Evolutionary conservation across 2,888 invertebrate species (phyloP).

Genomic region (Cyclophora albipunctata): DNA sequence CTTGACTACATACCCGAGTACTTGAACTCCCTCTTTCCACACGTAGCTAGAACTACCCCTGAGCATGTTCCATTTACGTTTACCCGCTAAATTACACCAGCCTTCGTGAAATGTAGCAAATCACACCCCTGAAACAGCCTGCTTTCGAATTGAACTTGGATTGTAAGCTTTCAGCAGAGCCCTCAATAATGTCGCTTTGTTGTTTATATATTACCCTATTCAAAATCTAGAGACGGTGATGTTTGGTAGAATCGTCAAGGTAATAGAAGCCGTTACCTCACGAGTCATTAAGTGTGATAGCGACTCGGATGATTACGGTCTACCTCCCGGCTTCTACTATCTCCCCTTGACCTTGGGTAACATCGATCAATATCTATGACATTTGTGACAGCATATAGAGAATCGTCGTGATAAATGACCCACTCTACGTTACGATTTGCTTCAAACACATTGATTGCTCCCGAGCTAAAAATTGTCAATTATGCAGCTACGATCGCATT

Average conservation of each 20-base stretch:
- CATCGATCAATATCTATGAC: conserved; percentile 53
- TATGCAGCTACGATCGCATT: not conserved
- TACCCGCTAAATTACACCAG: conserved; percentile 18
- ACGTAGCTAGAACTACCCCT: conserved; percentile 32
- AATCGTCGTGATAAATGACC: conserved; percentile 40
- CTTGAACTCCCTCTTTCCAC: conserved; percentile 40
- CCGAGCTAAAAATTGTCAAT: conserved; percentile 12
- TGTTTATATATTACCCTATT: conserved; percentile 6
- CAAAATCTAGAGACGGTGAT: conserved; percentile 11
- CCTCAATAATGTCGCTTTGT: conserved; percentile 21
- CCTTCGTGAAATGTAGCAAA: conserved; percentile 4
- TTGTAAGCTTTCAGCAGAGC: conserved; percentile 1
- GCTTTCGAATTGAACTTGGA: conserved; percentile 4
- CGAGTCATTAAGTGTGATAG: conserved; percentile 32
- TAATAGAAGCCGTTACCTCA: conserved; percentile 28
- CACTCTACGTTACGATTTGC: conserved; percentile 26
- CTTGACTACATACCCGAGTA: conserved; percentile 27
- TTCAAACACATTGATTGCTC: conserved; percentile 26
- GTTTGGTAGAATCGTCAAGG: conserved; percentile 13
- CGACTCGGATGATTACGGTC: conserved; percentile 29
- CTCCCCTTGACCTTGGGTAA: conserved; percentile 56
- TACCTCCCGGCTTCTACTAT: conserved; percentile 33
- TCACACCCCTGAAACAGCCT: not conserved
- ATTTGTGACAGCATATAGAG: conserved; percentile 21
- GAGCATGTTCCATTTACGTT: conserved; percentile 35